phyloP scores from a whole-genome alignment of 2,797 vertebrate genomes.

The Leptoclinus maculatus region DNA sequence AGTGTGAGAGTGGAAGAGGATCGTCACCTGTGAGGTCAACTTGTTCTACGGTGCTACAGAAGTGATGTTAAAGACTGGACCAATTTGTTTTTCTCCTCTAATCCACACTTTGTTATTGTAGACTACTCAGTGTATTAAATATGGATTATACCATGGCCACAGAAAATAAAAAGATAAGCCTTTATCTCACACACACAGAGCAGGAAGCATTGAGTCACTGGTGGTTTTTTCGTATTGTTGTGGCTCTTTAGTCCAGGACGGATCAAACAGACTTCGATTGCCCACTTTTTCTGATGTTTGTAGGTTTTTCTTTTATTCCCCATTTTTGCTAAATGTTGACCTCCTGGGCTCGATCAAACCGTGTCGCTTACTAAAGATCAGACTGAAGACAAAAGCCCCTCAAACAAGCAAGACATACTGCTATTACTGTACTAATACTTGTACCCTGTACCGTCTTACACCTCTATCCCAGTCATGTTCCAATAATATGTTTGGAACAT shows the following conservation, averaged over 20 bases:
- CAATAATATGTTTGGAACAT: no score
- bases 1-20: slow-evolving; percentile 74
- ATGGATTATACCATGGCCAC: slow-evolving; percentile 53
- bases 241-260: slow-evolving; percentile 25
- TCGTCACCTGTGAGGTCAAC: neutral
- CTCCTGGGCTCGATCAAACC: neutral
- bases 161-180: neutral
- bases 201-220: neutral
- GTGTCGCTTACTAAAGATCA: neutral
- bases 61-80: neutral
- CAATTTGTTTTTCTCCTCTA: neutral
- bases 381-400: neutral
- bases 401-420: neutral
- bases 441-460: no score
- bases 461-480: neutral
- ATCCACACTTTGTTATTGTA: neutral
- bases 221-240: neutral
- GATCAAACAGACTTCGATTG: neutral
- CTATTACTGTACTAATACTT: no score
- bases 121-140: slow-evolving; percentile 7
- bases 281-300: neutral
- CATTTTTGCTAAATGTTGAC: neutral
- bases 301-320: neutral
- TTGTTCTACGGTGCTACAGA: neutral
- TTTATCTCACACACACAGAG: neutral